Base-by-base conservation (phyloP, 2,797 vertebrate genomes). In the Lepus oiostolus region DNA sequence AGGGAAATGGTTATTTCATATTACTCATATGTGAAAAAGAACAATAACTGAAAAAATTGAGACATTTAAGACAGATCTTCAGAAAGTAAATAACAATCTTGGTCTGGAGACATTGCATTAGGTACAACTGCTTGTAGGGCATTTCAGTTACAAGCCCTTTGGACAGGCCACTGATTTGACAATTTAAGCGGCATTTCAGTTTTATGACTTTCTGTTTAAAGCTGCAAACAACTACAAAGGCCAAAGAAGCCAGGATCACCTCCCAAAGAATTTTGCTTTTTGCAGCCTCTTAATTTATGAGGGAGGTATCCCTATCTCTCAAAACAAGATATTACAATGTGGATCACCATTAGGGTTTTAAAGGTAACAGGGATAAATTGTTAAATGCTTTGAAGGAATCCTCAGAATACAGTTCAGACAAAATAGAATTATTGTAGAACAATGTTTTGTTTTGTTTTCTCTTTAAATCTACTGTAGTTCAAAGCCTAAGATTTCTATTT, bases 401-500 rank as follows among this genome's bases (percentile, higher is more conserved):
- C 80, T 91, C 58, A 74, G 13, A 88, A 74, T 85, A 68, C 60
- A n/a, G 63, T 87, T 67, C 30, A 47, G 86, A 76, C 24, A 28
- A 68, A 80, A 47, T 17, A 92, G 32, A 77, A 47, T 85, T 47
- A 83, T 22, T 83, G 1, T 47, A 88, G 70, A 90, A 60, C 63
- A 81, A 62, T 19, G 88, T n/a, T 30, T 19, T 12, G 50, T 17
- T 21, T 65, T 68, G 77, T 82, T 94, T 89, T 26, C 71, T 88
- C 28, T 90, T 93, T 70, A 85, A 93, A 38, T 85, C 68, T 75
- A 91, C 9, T 42, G 62, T 65, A 58, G 35, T 65, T 85, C 68
- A 60, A 86, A 93, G 62, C 30, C 82, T 67, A 74, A 30, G 22
- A 60, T 89, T 97, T 90, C 7, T 92, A 70, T 93, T 95, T 96